Conservation (phyloP, 2,888 invertebrate genomes). For the Corythucha ciliata region DNA sequence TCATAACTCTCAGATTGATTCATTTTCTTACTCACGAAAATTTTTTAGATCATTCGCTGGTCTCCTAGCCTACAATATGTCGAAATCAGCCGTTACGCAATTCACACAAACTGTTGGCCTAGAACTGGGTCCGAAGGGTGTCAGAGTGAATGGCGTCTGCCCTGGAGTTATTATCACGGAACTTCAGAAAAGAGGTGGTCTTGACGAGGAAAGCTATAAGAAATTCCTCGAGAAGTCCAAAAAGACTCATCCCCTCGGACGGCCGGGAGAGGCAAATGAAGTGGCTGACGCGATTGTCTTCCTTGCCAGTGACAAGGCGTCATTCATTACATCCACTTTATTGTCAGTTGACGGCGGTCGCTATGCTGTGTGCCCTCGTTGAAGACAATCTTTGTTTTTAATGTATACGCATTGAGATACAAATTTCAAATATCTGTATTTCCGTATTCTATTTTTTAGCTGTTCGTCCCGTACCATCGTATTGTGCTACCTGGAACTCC, state of each 20-base stretch:
- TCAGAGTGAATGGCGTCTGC: constrained; percentile 84
- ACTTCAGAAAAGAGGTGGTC: constrained; percentile 75
- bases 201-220: constrained; percentile 57
- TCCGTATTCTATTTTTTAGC: too few species aligned
- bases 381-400: too few species aligned
- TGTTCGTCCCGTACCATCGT: too few species aligned
- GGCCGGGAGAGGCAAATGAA: constrained; percentile 73
- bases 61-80: constrained; percentile 82
- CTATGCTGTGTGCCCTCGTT: constrained; percentile 66
- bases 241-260: constrained; percentile 82
- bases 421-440: too few species aligned
- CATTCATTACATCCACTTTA: constrained; percentile 82
- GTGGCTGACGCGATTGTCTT: constrained; percentile 86
- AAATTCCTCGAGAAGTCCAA: constrained; percentile 70
- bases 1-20: too few species aligned
- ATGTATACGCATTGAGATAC: too few species aligned
- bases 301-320: constrained; percentile 77
- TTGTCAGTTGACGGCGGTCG: constrained; percentile 91
- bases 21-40: too few species aligned
- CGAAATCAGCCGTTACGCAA: constrained; percentile 90
- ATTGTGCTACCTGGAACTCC: too few species aligned
- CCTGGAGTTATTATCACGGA: constrained; percentile 89
- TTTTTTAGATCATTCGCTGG: constrained; percentile 70
- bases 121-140: constrained; percentile 70
- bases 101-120: constrained; percentile 90